Conservation (phyloP, 2,113 vertebrate genomes). For the Eulemur rufifrons region DNA sequence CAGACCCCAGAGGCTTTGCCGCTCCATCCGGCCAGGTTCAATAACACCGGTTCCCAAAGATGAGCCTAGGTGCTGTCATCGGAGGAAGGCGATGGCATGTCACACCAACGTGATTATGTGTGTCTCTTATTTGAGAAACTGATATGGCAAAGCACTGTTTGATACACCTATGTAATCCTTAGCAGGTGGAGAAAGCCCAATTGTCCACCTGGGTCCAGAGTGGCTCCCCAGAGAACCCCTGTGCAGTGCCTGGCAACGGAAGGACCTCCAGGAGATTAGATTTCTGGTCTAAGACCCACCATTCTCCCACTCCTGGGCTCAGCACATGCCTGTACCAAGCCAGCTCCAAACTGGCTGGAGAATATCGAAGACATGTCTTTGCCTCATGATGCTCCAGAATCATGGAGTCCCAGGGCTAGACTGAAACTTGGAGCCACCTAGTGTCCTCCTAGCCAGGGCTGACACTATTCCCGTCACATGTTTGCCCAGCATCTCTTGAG, state of each 20-base stretch:
- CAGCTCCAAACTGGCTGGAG: neutral
- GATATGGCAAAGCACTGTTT: neutral
- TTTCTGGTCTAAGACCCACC: neutral
- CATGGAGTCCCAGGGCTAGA: neutral
- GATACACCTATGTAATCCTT: neutral
- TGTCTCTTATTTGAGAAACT: neutral
- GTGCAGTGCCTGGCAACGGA: neutral
- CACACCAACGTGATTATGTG: neutral
- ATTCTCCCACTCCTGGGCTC: accelerated
- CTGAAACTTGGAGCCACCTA: neutral
- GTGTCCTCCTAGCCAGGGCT: neutral
- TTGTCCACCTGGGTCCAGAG: neutral
- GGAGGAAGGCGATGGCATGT: neutral
- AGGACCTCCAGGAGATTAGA: neutral
- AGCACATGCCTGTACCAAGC: accelerated
- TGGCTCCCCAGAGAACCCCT: neutral
- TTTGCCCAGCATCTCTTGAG: too few relatives aligned
- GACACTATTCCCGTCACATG: neutral
- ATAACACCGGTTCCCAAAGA: neutral
- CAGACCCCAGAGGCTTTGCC: neutral
- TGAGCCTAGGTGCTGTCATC: neutral
- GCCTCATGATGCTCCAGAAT: neutral
- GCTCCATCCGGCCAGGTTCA: accelerated
- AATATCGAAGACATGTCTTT: neutral
- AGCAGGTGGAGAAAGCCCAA: neutral